Evolutionary conservation across 2,888 invertebrate species (phyloP), one percentile per base, ranked within the genome.

Genomic region (Papilio gigon): DNA sequence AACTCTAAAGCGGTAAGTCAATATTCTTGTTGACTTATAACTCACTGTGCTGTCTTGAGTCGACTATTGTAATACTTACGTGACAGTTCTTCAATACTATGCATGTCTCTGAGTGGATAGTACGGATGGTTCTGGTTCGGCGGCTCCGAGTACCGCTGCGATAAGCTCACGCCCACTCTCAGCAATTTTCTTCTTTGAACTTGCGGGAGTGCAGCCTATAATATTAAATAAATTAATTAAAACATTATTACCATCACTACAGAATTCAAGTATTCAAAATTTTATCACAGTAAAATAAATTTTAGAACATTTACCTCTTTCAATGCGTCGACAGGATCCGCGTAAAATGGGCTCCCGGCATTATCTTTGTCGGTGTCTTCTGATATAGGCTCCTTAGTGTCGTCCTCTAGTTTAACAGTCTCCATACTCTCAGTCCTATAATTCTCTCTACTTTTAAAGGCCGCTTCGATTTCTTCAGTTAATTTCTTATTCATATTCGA

Each of bases 241-340:
- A n/a, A n/a, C n/a, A n/a, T n/a, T n/a, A n/a, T n/a, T n/a, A n/a
- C n/a, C 1, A 20, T 47, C 60, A 12, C 70, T 66, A 65, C 6
- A 35, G 6, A 2, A 35, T 1, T 1, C 1, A 35, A 35, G 11
- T 35, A 35, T 11, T 35, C 4, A 6, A 17, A 0, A 2, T 42
- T 20, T 47, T 22, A 20, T 47, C 22, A 12, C 22, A 22, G 11
- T 11, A 14, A 5, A 5, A 14, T 44, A 25, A 4, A 53, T 1
- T n/a, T 53, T 0, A 27, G 22, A 12, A 12, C 12, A 78, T 82
- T 77, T 80, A 93, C 92, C 81, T 94, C 94, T 79, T 94, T 94
- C 67, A 97, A 92, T 30, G 97, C 95, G 88, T 97, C 97, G 12
- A 97, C 97, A 33, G 97, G 97, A 85, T 97, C 97, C 2, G 97